Evolutionary conservation across 2,797 vertebrate genomes (phyloP), one percentile per base, ranked within the genome.

Genomic region (Coracias cyanogaster): DNA sequence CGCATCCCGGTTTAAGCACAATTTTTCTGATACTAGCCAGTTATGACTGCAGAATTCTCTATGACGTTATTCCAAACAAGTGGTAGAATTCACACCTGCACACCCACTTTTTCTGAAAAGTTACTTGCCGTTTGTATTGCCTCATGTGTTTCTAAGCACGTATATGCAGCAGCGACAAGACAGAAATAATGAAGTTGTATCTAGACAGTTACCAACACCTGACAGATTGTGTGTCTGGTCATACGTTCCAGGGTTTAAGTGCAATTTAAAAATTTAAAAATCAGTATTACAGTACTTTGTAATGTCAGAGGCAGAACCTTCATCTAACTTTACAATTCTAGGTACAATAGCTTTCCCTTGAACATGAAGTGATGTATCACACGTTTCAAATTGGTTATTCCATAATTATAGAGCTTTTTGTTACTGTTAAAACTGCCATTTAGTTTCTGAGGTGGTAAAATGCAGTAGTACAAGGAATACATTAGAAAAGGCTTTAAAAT

Each of bases 181-280:
- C 9, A 90, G 74, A 81, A 91, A 81, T 81, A 93, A 94, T 79
- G 79, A 82, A 78, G 49, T 26, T 71, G 29, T 71, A 91, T 28
- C 61, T 39, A 80, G 78, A 85, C 48, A 83, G 79, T 65, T 89
- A 97, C 28, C 94, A 90, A 94, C 61, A 69, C 15, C 60, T 94
- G 85, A 87, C 3, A 83, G 49, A 93, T 91, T 78, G 78, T 58
- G 76, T 91, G 69, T 74, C 92, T 83, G 41, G 28, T 52, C 12
- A n/a, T 39, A 54, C 0, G 4, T 61, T 81, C 80, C 43, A 15
- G 48, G 84, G 57, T 89, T 94, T 86, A 96, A 96, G 72, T 91
- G 49, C 89, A 88, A 89, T 90, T 96, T 96, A 93, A 97, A 97
- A 95, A 96, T 94, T 94, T 95, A 96, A 95, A 96, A 93, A 91